phyloP scores from a whole-genome alignment of 1,140 invertebrate genomes.

The Drosophila obscura region DNA sequence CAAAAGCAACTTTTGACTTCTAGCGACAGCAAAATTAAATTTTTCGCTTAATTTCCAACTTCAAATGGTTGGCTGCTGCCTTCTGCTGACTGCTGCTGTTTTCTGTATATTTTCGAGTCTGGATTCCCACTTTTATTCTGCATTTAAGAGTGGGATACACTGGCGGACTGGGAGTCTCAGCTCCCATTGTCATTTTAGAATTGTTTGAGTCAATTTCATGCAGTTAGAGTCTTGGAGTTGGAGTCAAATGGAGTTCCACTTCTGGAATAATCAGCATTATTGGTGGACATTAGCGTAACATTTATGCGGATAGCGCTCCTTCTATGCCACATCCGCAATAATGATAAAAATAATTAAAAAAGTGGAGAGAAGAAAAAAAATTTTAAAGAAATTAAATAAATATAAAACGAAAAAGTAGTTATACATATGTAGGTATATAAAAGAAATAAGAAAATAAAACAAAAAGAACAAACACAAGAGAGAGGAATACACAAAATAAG shows the following conservation, averaged over 20 bases:
- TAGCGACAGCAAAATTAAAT: slow-evolving; percentile 55
- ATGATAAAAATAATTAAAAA: neutral
- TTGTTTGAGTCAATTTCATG: no score
- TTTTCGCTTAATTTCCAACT: slow-evolving; percentile 55
- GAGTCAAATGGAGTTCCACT: slow-evolving; percentile 10
- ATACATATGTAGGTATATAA: no score
- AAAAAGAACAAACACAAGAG: no score
- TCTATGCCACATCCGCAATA: slow-evolving; percentile 6
- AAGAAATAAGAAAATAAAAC: no score
- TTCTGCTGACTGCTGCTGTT: no score
- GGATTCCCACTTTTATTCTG: slow-evolving; percentile 3
- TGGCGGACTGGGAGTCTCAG: no score
- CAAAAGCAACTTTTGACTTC: slow-evolving; percentile 28
- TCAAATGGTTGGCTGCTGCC: slow-evolving; percentile 8
- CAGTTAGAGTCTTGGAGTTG: no score
- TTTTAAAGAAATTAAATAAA: neutral
- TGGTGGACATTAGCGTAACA: slow-evolving; percentile 64
- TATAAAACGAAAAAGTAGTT: no score
- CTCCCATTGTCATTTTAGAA: no score
- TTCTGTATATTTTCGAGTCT: neutral
- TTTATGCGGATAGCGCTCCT: slow-evolving; percentile 60
- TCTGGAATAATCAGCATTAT: slow-evolving; percentile 70
- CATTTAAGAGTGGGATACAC: no score
- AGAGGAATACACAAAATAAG: neutral
- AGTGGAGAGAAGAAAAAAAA: neutral